Base-by-base conservation (phyloP, 2,797 vertebrate genomes). In the Sebastolobus altivelis region DNA sequence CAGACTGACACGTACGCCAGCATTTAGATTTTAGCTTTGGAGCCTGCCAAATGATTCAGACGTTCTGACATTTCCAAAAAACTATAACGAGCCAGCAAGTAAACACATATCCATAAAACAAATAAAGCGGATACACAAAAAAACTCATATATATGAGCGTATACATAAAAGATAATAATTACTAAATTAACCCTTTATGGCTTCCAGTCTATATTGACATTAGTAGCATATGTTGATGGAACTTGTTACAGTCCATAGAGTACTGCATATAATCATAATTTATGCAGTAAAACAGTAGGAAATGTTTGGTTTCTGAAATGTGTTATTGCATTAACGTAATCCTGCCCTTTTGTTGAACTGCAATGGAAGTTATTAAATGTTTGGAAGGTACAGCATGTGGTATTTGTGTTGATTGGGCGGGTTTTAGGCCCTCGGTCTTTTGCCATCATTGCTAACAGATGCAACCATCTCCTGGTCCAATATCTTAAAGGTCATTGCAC, bases 401-500 rank as follows among this genome's bases (percentile, higher is more conserved):
- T 37, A 46, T 80, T 76, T 76, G 43, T 49, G 8, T 59, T 78
- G 60, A 88, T 77, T 84, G 20, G 27, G 25, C 75, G 27, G 22
- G 11, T 79, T 81, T 77, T 16, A 49, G 60, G 65, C 29, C 0
- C 22, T 38, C 20, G 37, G 62, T 65, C 22, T 59, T 76, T 6
- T 63, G 27, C 63, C 49, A 75, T 80, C 67, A 83, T 76, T 85
- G 65, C 40, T 40, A 84, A 81, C 82, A 88, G 75, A 88, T 84
- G 77, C 56, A 68, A 76, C 25, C 27, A 75, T 55, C 25, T 49
- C 9, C 13, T 29, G 37, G 4, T 58, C 72, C 65, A 68, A 72
- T 59, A 82, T 73, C 22, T 76, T 63, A 59, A 84, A 86, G 54
- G 79, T 74, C 83, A 79, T 3, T 49, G 52, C 6, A 71, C 18